A percentile compares a stretch with the other conserved stretches of the same genome.
Conservation (phyloP, 2,113 vertebrate species). For the Sitta europaea region DNA sequence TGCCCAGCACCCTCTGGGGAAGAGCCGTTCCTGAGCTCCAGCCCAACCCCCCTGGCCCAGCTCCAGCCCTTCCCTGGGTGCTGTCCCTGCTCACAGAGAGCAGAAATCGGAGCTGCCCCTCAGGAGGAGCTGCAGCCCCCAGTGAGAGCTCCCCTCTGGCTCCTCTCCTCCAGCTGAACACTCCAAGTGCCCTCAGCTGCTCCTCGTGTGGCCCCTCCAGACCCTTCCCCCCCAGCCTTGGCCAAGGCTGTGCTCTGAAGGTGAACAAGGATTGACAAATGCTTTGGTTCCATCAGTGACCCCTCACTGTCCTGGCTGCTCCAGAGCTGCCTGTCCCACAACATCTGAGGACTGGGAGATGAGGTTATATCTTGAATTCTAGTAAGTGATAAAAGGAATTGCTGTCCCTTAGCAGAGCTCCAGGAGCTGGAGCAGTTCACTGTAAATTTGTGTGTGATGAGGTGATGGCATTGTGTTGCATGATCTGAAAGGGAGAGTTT, state of each 20-base stretch:
- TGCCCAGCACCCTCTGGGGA: neutral
- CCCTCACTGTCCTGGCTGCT: neutral
- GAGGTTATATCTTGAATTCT: neutral
- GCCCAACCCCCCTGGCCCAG: neutral
- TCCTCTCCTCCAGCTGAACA: neutral
- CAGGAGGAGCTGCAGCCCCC: neutral
- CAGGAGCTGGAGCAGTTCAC: neutral
- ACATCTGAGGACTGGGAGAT: neutral
- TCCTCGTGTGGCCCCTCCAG: rapidly evolving
- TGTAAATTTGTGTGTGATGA: neutral
- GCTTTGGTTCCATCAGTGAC: neutral
- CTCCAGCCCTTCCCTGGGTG: neutral
- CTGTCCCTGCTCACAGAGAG: neutral
- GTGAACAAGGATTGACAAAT: neutral
- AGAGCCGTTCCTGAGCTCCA: neutral
- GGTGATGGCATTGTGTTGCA: rapidly evolving
- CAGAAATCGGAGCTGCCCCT: neutral
- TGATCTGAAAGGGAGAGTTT: neutral
- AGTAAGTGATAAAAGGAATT: neutral
- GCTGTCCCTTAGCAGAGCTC: neutral
- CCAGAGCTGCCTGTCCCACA: neutral
- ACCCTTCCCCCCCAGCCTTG: neutral
- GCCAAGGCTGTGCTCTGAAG: rapidly evolving
- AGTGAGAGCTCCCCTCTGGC: neutral
- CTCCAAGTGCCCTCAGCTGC: neutral